phyloP scores from a whole-genome alignment of 2,113 vertebrate genomes.

The Holacanthus passer region DNA sequence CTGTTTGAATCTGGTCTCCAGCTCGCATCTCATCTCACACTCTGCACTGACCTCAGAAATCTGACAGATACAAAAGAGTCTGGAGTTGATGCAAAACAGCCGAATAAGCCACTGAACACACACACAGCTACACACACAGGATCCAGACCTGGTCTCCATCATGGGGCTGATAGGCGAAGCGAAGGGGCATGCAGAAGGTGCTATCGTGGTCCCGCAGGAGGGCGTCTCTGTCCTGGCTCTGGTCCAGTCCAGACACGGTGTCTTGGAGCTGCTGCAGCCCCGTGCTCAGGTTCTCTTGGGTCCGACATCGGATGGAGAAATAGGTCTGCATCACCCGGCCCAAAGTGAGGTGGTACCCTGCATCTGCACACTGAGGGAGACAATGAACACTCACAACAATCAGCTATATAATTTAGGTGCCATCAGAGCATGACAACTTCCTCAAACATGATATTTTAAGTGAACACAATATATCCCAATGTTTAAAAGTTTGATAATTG shows the following conservation, averaged over 20 bases:
- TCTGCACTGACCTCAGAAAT: conserved; percentile 87
- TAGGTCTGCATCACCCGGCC: conserved; percentile 85
- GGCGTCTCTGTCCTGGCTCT: conserved; percentile 85
- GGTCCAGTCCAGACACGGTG: conserved; percentile 83
- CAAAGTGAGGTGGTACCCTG: conserved; percentile 89
- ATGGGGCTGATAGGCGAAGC: conserved; percentile 90
- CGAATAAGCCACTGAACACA: neutral
- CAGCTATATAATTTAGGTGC: neutral
- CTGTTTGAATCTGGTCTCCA: conserved; percentile 87
- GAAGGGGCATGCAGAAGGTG: conserved; percentile 87
- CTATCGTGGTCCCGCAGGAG: conserved; percentile 86
- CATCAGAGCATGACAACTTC: neutral
- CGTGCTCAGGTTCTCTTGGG: conserved; percentile 83
- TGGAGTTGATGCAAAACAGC: neutral
- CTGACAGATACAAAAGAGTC: conserved; percentile 64
- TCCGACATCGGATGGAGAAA: conserved; percentile 76
- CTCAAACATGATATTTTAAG: neutral
- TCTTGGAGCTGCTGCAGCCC: conserved; percentile 86
- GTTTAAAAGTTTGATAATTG: neutral
- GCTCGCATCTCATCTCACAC: conserved; percentile 84
- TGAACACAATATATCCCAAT: neutral
- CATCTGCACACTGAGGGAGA: conserved; percentile 86
- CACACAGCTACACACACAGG: conserved; percentile 16
- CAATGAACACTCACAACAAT: neutral
- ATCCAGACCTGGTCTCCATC: conserved; percentile 89